Percentiles rank a stretch among this genome's conserved stretches.
Evolutionary conservation across 1,140 invertebrate species (phyloP).

Genomic region (Lutraria rhynchaena): DNA sequence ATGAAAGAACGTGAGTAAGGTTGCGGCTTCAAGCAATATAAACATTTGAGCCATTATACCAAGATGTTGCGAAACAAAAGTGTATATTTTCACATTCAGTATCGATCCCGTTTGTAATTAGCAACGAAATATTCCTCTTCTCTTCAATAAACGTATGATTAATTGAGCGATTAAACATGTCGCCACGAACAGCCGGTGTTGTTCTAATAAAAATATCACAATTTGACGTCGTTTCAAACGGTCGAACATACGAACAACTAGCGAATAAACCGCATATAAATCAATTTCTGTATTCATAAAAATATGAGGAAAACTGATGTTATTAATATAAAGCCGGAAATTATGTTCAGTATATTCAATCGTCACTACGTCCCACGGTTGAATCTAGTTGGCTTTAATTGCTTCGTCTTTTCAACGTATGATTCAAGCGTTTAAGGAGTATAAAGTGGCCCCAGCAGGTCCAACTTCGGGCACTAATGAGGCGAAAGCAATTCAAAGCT

Average conservation of each 20-base stretch:
- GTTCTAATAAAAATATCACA: conserved; percentile 41
- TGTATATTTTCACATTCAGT: no score
- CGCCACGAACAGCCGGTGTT: conserved; percentile 29
- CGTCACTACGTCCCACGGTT: conserved; percentile 4
- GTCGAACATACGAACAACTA: conserved; percentile 40
- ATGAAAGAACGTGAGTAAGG: no score
- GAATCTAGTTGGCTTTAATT: conserved; percentile 38
- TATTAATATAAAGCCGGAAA: conserved; percentile 50
- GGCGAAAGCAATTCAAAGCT: conserved; percentile 15
- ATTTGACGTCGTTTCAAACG: conserved; percentile 47
- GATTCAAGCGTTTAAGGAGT: conserved; percentile 36
- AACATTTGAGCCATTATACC: no score
- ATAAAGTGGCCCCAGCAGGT: conserved; percentile 35
- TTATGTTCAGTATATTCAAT: conserved; percentile 52
- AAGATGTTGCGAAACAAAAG: no score
- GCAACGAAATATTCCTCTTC: no score
- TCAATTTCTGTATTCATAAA: conserved; percentile 52
- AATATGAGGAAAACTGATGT: conserved; percentile 23
- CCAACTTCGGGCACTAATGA: conserved; percentile 15
- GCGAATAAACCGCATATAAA: conserved; percentile 52
- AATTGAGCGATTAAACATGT: conserved; percentile 47
- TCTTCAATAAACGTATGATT: not conserved
- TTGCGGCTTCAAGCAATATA: no score
- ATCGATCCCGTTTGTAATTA: no score
- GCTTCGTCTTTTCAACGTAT: conserved; percentile 21